Evolutionary conservation across 2,888 invertebrate species (phyloP).

Genomic region (Ormyrus nitidulus): DNA sequence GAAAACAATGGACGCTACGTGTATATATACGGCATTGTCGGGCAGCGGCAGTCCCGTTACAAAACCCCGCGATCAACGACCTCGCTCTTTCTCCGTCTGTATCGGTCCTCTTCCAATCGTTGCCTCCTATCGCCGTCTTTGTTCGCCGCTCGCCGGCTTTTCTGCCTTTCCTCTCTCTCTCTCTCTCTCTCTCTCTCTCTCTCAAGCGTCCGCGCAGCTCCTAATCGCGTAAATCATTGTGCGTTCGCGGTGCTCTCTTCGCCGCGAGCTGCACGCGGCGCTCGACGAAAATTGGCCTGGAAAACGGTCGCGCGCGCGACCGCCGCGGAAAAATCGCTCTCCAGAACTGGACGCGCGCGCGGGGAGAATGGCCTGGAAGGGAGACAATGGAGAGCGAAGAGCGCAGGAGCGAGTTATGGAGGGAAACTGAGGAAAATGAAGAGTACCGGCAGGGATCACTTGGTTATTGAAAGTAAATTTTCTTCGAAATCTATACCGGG

Average conservation of each 20-base stretch:
- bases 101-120: not conserved
- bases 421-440: too few species aligned
- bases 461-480: too few species aligned
- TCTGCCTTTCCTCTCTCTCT: not conserved
- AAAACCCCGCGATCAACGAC: conserved; percentile 28
- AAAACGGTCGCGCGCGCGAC: too few species aligned
- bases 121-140: not conserved
- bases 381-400: too few species aligned
- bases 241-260: not conserved
- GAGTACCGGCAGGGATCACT: too few species aligned
- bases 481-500: too few species aligned
- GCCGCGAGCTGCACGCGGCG: too few species aligned
- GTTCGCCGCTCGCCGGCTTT: not conserved
- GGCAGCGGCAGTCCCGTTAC: conserved; percentile 17
- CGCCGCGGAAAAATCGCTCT: too few species aligned
- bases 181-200: not conserved
- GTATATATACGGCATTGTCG: conserved; percentile 9
- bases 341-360: too few species aligned
- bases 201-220: not conserved
- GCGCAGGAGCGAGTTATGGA: too few species aligned
- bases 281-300: too few species aligned
- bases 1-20: conserved; percentile 37
- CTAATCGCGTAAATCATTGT: conserved; percentile 31
- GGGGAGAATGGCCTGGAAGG: too few species aligned
- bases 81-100: not conserved